These are phyloP conservation scores for Dipodomys stephensi DNA, from an alignment of 2,113 vertebrate species.

Conservation along the genomic window DNA sequence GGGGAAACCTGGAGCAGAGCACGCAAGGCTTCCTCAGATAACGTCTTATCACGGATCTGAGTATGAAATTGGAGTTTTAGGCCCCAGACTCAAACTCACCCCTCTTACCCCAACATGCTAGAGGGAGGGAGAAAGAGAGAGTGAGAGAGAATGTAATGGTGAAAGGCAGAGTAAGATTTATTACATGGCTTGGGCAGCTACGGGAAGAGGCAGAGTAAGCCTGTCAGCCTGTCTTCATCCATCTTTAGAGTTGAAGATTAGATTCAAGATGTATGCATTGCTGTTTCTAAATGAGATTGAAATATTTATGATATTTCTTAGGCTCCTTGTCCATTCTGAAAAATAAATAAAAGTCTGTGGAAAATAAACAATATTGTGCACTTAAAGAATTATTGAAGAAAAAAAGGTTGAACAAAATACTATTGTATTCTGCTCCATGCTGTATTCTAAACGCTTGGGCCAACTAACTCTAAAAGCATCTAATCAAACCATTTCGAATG, in stretches of 20 bases:
- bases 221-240: no score
- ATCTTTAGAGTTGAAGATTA: background rate
- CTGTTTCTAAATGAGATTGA: background rate
- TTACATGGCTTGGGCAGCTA: no score
- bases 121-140: no score
- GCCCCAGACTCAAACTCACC: no score
- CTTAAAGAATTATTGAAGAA: background rate
- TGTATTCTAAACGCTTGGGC: background rate
- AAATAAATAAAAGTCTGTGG: background rate
- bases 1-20: no score
- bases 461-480: background rate
- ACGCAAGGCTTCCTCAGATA: no score
- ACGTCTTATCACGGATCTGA: no score
- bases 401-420: background rate
- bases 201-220: no score
- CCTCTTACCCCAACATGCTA: no score
- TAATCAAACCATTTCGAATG: background rate
- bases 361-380: background rate
- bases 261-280: background rate
- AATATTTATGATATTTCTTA: conserved; percentile 36
- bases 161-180: no score
- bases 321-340: background rate
- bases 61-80: no score
- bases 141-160: no score
- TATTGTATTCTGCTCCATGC: background rate